Conservation (phyloP, 2,888 invertebrate species). For the Salticus scenicus region DNA sequence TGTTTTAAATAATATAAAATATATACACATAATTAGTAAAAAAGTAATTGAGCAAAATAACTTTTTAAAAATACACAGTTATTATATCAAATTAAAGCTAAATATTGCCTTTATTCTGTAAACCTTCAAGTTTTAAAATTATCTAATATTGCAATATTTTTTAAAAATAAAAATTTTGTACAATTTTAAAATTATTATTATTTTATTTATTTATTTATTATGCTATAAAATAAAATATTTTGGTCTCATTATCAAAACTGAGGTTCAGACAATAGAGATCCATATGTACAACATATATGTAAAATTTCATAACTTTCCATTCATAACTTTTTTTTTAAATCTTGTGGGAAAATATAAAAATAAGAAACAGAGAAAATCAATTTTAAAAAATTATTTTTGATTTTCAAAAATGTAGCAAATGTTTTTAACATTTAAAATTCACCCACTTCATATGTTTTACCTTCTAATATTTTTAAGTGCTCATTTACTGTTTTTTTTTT, state of each 20-base stretch:
- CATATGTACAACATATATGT: not conserved
- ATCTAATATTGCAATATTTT: slow-evolving; percentile 1
- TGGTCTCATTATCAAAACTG: not conserved
- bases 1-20: not conserved
- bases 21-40: not conserved
- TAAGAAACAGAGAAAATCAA: slow-evolving; percentile 1
- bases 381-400: not conserved
- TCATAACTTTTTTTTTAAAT: slow-evolving; percentile 11
- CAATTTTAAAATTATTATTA: slow-evolving; percentile 5
- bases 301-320: not conserved
- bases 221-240: slow-evolving; percentile 11
- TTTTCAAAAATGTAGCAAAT: not conserved
- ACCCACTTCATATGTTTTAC: too few relatives aligned
- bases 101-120: not conserved
- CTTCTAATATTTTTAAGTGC: too few relatives aligned
- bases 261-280: not conserved
- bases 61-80: slow-evolving; percentile 8
- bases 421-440: not conserved
- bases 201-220: not conserved
- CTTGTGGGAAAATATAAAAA: not conserved
- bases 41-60: not conserved
- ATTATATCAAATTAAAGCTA: not conserved
- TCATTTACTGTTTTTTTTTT: not conserved
- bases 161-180: not conserved
- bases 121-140: slow-evolving; percentile 11